Evolutionary conservation across 92 coral and sea anemone genomes (phyloP).

Genomic region (Porites evermanni): DNA sequence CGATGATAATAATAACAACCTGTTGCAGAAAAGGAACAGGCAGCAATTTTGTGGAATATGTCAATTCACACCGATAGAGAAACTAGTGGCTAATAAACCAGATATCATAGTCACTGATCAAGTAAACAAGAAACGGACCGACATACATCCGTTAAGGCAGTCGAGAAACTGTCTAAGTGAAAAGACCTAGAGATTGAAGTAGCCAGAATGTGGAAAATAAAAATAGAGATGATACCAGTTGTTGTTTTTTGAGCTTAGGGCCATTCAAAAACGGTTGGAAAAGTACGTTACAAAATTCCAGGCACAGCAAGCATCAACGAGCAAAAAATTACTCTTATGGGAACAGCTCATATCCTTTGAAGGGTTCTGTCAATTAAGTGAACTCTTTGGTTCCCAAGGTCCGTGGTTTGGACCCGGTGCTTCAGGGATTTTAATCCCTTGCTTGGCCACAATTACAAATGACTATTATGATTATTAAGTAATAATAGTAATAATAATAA

Average conservation of each 20-base stretch:
- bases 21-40: too few relatives aligned
- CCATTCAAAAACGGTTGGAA: not conserved
- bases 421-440: too few relatives aligned
- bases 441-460: too few relatives aligned
- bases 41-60: too few relatives aligned
- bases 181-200: slow-evolving; percentile 30
- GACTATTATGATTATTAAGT: too few relatives aligned
- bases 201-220: slow-evolving; percentile 32
- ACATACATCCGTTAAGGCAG: not conserved
- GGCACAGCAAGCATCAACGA: not conserved
- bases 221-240: slow-evolving; percentile 9
- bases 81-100: too few relatives aligned
- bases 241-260: not conserved
- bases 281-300: not conserved
- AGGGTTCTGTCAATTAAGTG: slow-evolving; percentile 7
- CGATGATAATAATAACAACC: too few relatives aligned
- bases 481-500: too few relatives aligned
- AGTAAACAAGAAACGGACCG: too few relatives aligned
- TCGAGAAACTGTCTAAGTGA: slow-evolving; percentile 1
- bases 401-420: not conserved
- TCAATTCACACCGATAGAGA: too few relatives aligned
- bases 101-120: too few relatives aligned
- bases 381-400: slow-evolving; percentile 1
- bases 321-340: slow-evolving; percentile 8
- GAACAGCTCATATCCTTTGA: not conserved